phyloP scores from a whole-genome alignment of 2,797 vertebrate genomes.

The Anguilla megastoma region DNA sequence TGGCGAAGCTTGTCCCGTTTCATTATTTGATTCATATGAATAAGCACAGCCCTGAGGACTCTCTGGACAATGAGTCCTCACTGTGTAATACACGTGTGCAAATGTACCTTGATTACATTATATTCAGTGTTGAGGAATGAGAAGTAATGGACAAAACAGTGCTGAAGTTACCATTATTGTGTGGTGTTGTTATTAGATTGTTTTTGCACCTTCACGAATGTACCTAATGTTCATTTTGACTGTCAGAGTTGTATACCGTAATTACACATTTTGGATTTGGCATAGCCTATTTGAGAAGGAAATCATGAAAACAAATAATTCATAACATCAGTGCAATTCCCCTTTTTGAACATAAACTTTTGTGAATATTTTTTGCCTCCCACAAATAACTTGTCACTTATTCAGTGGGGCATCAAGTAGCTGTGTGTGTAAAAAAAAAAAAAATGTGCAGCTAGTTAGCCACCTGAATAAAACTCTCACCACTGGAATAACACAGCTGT shows the following conservation, averaged over 20 bases:
- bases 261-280: not conserved
- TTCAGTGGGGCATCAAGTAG: too few species aligned
- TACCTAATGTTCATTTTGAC: not conserved
- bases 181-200: not conserved
- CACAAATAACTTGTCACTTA: too few species aligned
- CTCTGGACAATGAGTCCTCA: not conserved
- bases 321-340: not conserved
- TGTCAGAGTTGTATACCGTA: not conserved
- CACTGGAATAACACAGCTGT: too few species aligned
- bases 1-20: not conserved
- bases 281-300: not conserved
- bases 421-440: too few species aligned
- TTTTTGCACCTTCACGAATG: not conserved
- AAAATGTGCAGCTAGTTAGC: too few species aligned
- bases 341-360: too few species aligned
- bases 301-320: not conserved
- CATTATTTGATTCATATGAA: not conserved
- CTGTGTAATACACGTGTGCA: not conserved
- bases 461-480: too few species aligned
- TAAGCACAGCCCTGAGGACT: not conserved
- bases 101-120: not conserved
- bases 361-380: too few species aligned
- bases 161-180: not conserved
- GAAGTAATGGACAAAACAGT: not conserved
- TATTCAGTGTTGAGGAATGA: not conserved